Percentiles rank a stretch among this genome's conserved stretches.
phyloP scores from a whole-genome alignment of 1,140 invertebrate genomes.

The Apis mellifera region Amel_HAv3.1 CM009931.2:18699001-18699500 shows the following conservation, averaged over 20 bases:
- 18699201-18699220: constrained; percentile 46
- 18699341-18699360: constrained; percentile 22
- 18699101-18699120: constrained; percentile 33
- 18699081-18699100: constrained; percentile 31
- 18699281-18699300: constrained; percentile 70
- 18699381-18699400: constrained; percentile 26
- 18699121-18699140: neutral
- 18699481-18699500: neutral
- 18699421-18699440: constrained; percentile 11
- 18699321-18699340: constrained; percentile 66
- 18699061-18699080: neutral
- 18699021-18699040: constrained; percentile 3
- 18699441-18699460: constrained; percentile 5
- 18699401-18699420: constrained; percentile 46
- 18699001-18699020: neutral
- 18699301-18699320: constrained; percentile 67
- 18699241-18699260: neutral
- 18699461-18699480: neutral
- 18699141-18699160: neutral
- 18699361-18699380: constrained; percentile 4
- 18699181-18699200: constrained; percentile 14
- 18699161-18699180: constrained; percentile 1
- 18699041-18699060: neutral
- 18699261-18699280: constrained; percentile 54
- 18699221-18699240: constrained; percentile 18